phyloP scores from a whole-genome alignment of 2,113 vertebrate species.

The Cololabis saira region DNA sequence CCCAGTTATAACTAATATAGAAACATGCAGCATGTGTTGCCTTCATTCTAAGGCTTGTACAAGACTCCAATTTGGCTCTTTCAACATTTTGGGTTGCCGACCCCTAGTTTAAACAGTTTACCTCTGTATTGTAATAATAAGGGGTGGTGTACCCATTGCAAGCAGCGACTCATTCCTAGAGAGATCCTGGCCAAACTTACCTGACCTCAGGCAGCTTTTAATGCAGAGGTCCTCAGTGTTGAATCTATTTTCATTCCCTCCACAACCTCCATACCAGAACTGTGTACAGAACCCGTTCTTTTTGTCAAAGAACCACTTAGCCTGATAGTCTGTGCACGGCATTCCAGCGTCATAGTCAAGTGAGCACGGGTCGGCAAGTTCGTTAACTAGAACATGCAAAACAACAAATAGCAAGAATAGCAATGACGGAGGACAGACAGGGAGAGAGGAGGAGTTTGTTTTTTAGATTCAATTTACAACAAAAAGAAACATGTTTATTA shows the following conservation, averaged over 20 bases:
- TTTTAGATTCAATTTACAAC: slow-evolving; percentile 30
- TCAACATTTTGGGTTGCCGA: no score
- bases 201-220: slow-evolving; percentile 80
- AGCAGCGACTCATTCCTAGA: neutral
- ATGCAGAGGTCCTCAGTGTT: slow-evolving; percentile 84
- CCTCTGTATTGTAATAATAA: no score
- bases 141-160: no score
- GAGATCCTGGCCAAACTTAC: slow-evolving; percentile 75
- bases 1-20: no score
- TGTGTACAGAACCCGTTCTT: slow-evolving; percentile 86
- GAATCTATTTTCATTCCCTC: slow-evolving; percentile 89
- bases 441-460: slow-evolving; percentile 47
- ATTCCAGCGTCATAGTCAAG: slow-evolving; percentile 87
- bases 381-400: slow-evolving; percentile 78
- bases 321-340: slow-evolving; percentile 87
- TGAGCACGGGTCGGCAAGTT: slow-evolving; percentile 84
- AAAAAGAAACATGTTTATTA: slow-evolving; percentile 1
- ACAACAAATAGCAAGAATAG: slow-evolving; percentile 39
- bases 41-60: no score
- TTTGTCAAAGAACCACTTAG: slow-evolving; percentile 90
- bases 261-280: slow-evolving; percentile 89
- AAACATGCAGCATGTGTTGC: no score
- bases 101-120: no score
- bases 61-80: no score
- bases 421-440: slow-evolving; percentile 48